Percentiles rank a stretch among this genome's conserved stretches.
These are phyloP conservation scores for Philonicus albiceps DNA, from an alignment of 2,888 invertebrate species.

Conservation along the genomic window DNA sequence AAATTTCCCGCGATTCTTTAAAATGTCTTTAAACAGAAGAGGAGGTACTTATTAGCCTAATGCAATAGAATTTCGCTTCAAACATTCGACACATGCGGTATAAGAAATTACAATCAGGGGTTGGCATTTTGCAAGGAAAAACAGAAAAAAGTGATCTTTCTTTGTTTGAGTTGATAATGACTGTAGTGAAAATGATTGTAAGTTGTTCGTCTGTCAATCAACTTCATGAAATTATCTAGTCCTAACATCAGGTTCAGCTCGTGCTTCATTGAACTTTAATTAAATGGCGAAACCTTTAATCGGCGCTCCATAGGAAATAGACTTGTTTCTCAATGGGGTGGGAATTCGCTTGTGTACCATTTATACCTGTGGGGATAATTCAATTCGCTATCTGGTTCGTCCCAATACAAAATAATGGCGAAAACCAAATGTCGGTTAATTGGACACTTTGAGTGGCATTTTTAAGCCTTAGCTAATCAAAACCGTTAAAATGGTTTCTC, in stretches of 20 bases:
- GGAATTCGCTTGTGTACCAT: neutral
- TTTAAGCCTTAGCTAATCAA: slow-evolving; percentile 23
- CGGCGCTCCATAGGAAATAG: neutral
- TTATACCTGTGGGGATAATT: neutral
- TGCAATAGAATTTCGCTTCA: neutral
- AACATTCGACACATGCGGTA: neutral
- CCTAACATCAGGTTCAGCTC: neutral
- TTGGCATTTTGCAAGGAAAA: neutral
- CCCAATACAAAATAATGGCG: slow-evolving; percentile 5
- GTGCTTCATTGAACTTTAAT: slow-evolving; percentile 19
- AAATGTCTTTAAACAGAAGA: neutral
- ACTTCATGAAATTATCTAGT: neutral
- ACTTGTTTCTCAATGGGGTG: neutral
- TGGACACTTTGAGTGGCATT: slow-evolving; percentile 23
- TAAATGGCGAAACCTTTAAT: neutral
- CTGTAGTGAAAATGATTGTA: neutral
- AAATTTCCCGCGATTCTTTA: neutral
- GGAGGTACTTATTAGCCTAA: neutral
- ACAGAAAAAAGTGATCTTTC: neutral
- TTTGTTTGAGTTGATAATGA: neutral
- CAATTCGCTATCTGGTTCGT: neutral
- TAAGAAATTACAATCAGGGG: neutral
- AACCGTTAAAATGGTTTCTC: neutral
- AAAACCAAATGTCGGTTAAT: slow-evolving; percentile 23
- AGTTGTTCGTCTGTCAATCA: neutral